Percentiles rank a stretch among this genome's conserved stretches.
Conservation (phyloP, 2,113 vertebrate genomes). For the Hypomesus transpacificus region DNA sequence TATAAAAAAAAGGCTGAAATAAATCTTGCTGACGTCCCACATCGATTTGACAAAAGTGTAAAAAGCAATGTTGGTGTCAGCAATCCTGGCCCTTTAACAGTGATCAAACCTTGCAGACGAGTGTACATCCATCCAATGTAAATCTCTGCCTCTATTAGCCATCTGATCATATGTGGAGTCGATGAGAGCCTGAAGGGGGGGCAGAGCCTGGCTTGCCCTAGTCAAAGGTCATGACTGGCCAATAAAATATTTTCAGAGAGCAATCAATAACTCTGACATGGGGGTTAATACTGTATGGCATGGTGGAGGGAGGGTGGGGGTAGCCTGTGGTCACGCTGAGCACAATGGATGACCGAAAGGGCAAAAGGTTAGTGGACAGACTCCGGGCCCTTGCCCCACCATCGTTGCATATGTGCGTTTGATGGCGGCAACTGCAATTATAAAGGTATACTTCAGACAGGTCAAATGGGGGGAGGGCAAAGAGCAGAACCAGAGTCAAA, state of each 20-base stretch:
- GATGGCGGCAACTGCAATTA: slow-evolving; percentile 70
- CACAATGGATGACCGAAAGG: slow-evolving; percentile 66
- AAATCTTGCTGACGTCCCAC: no score
- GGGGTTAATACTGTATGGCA: slow-evolving; percentile 72
- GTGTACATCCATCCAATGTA: slow-evolving; percentile 17
- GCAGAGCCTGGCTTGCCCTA: slow-evolving; percentile 64
- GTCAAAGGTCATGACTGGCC: slow-evolving; percentile 72
- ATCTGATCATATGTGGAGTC: slow-evolving; percentile 51
- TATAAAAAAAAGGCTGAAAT: no score
- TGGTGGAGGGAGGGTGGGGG: slow-evolving; percentile 39
- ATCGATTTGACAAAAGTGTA: no score
- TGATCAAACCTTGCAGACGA: no score
- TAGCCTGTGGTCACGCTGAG: slow-evolving; percentile 40
- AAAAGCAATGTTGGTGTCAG: no score
- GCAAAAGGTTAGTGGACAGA: slow-evolving; percentile 72
- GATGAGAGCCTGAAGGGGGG: slow-evolving; percentile 51
- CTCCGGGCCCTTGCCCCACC: slow-evolving; percentile 48
- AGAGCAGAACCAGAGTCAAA: slow-evolving; percentile 73
- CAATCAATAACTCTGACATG: slow-evolving; percentile 74
- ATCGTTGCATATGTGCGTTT: slow-evolving; percentile 69
- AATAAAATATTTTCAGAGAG: slow-evolving; percentile 70
- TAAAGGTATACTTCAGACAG: slow-evolving; percentile 76
- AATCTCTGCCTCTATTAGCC: slow-evolving; percentile 60
- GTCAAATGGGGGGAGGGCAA: slow-evolving; percentile 75
- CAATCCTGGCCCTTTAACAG: not conserved